Evolutionary conservation across 2,797 vertebrate genomes (phyloP).

Genomic region (Heterohyrax brucei): DNA sequence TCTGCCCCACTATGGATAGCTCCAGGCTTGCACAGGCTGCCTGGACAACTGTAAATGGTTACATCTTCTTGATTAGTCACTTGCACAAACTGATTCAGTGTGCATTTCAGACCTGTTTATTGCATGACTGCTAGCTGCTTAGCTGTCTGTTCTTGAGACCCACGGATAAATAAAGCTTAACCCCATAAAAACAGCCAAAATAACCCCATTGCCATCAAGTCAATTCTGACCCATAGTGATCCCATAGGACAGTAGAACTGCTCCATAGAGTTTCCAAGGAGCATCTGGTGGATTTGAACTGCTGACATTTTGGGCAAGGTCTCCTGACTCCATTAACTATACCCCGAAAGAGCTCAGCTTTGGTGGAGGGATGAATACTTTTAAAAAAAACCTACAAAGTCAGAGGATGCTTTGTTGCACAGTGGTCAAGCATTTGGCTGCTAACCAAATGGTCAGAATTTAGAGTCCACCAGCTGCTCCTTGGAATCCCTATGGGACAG

Average conservation of each 20-base stretch:
- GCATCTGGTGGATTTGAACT: too few species aligned
- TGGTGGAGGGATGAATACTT: neutral
- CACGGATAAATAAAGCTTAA: neutral
- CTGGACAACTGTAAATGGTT: neutral
- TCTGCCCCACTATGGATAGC: neutral
- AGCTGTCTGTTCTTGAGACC: neutral
- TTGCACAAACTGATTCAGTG: conserved; percentile 12
- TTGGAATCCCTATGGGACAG: too few species aligned
- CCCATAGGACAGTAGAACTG: too few species aligned
- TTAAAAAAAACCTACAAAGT: neutral
- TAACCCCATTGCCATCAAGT: too few species aligned
- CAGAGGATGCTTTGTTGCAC: neutral
- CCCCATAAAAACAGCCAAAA: too few species aligned
- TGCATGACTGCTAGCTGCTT: neutral
- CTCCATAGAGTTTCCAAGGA: too few species aligned
- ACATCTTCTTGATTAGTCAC: conserved; percentile 6
- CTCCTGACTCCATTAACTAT: neutral
- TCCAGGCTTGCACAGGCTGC: neutral
- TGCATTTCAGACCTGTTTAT: neutral
- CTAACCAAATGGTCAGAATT: too few species aligned
- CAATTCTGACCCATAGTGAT: too few species aligned
- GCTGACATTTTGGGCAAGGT: too few species aligned
- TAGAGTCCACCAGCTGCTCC: too few species aligned
- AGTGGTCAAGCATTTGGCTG: too few species aligned
- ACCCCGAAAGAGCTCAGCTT: neutral